Percentiles rank a stretch among this genome's conserved stretches.
Conservation (phyloP, 2,888 invertebrate species). For the Phyllotreta cruciferae region DNA sequence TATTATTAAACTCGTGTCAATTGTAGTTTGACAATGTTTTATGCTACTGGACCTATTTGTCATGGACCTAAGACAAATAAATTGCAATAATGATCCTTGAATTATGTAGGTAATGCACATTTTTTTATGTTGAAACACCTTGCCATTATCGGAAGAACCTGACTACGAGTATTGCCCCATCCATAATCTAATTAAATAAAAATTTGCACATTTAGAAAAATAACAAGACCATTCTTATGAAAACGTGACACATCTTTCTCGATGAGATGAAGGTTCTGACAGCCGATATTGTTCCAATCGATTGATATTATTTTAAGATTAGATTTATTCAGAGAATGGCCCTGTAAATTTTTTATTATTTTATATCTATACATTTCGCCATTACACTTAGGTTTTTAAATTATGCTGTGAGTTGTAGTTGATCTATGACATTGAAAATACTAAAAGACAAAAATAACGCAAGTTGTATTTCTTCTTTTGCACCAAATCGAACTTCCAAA, state of each 20-base stretch:
- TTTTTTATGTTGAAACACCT: no score
- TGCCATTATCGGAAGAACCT: not conserved
- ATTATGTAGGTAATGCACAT: no score
- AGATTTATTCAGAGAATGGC: not conserved
- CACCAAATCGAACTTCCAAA: not conserved
- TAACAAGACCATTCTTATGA: not conserved
- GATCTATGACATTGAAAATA: slow-evolving; percentile 8
- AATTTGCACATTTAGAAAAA: not conserved
- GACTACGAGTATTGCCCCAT: not conserved
- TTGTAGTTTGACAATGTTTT: no score
- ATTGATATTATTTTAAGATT: not conserved
- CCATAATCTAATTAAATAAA: not conserved
- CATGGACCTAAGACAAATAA: no score
- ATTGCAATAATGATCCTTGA: no score
- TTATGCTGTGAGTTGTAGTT: slow-evolving; percentile 2
- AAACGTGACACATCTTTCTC: not conserved
- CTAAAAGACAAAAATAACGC: slow-evolving; percentile 3
- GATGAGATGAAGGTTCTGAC: not conserved
- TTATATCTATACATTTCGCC: not conserved
- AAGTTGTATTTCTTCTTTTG: slow-evolving; percentile 6
- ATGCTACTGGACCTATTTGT: no score
- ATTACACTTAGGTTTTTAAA: slow-evolving; percentile 1
- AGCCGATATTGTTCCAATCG: not conserved
- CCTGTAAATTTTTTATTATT: not conserved
- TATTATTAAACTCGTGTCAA: no score